Conservation (phyloP, 2,113 vertebrate genomes). For the Origma solitaria region DNA sequence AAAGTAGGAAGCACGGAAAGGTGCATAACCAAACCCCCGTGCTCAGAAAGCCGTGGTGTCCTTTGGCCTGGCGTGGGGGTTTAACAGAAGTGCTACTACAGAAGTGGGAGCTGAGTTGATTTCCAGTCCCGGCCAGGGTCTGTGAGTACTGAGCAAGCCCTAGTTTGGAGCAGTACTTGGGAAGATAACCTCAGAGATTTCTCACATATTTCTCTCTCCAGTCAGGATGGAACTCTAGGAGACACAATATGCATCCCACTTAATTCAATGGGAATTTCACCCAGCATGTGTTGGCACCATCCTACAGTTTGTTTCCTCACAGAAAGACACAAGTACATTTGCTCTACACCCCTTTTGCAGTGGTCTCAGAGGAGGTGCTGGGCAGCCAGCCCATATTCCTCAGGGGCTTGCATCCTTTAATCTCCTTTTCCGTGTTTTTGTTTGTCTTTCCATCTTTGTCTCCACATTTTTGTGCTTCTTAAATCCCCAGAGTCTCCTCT, state of each 20-base stretch:
- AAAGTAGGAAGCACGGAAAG: not conserved
- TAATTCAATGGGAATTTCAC: conserved; percentile 40
- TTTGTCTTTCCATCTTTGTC: conserved; percentile 43
- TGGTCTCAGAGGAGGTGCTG: conserved; percentile 38
- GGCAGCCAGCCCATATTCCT: conserved; percentile 33
- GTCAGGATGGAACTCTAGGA: not conserved
- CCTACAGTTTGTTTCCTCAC: not conserved
- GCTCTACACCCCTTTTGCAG: not conserved
- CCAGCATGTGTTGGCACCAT: not conserved
- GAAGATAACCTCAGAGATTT: conserved; percentile 30
- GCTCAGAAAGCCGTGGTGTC: not conserved
- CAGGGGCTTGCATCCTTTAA: conserved; percentile 5
- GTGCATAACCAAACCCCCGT: not conserved
- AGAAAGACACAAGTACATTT: not conserved
- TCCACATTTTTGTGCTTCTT: conserved; percentile 3
- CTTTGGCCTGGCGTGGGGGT: not conserved
- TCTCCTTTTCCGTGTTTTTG: not conserved
- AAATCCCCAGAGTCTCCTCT: not conserved
- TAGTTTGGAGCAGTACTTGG: not conserved
- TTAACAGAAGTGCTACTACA: not conserved
- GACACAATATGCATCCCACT: not conserved
- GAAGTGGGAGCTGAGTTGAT: not conserved
- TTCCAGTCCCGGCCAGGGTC: not conserved
- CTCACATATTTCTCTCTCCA: not conserved
- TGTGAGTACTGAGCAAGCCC: not conserved